These are phyloP conservation scores for Cryptoblepharus egeriae DNA, from an alignment of 2,797 vertebrate genomes.

Conservation along the genomic window DNA sequence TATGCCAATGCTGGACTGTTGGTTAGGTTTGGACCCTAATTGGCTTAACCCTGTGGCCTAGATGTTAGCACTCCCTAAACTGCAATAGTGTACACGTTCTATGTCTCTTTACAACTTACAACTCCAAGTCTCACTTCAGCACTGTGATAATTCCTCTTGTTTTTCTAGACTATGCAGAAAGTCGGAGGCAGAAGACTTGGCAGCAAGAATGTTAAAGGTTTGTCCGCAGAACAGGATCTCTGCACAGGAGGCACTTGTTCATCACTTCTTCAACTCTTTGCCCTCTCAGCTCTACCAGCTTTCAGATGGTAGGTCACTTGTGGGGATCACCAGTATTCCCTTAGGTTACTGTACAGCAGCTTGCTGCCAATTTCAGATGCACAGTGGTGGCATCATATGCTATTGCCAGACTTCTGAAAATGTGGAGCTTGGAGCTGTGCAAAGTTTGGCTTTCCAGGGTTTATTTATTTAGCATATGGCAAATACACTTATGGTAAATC, in stretches of 20 bases:
- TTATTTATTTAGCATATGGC: too few species aligned
- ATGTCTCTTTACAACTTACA: not conserved
- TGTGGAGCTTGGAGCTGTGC: too few species aligned
- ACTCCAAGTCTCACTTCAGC: not conserved
- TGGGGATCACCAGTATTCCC: not conserved
- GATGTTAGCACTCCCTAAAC: not conserved
- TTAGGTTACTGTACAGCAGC: not conserved
- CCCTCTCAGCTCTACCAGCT: slow-evolving; percentile 85
- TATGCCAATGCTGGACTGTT: too few species aligned
- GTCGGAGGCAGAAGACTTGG: slow-evolving; percentile 86
- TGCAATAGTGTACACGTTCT: too few species aligned
- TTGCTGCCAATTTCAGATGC: too few species aligned
- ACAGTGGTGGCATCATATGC: too few species aligned
- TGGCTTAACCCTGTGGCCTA: not conserved
- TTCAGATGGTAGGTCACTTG: slow-evolving; percentile 80
- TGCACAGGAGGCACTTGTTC: slow-evolving; percentile 79
- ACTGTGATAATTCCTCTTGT: slow-evolving; percentile 30
- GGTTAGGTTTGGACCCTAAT: too few species aligned
- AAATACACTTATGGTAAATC: too few species aligned
- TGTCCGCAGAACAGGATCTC: slow-evolving; percentile 81
- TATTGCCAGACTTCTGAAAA: too few species aligned
- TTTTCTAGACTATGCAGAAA: slow-evolving; percentile 81
- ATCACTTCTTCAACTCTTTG: slow-evolving; percentile 85
- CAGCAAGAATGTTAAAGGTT: slow-evolving; percentile 82
- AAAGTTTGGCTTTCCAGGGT: too few species aligned